Base-by-base conservation (phyloP, 2,888 invertebrate genomes). In the Tanytarsus gracilentus region DNA sequence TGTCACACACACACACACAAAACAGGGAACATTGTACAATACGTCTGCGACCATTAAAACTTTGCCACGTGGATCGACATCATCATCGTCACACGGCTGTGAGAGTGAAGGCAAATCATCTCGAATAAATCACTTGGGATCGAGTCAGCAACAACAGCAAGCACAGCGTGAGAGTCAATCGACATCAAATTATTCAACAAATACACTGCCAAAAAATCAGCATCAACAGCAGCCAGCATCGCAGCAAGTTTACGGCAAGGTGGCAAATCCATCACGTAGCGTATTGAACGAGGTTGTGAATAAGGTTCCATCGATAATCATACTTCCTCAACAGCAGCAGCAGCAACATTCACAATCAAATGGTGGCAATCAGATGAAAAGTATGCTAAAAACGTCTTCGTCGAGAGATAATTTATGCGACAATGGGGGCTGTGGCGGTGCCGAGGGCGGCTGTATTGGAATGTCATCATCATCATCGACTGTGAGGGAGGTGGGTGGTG, bases 221-320 rank as follows among this genome's bases (percentile, higher is more conserved):
- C 50, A 56, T 39, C 55, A 50, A 21, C 48, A 27, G 14, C 55
- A 61, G 21, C 39, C 73, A 44, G 73, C 74, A 62, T 69, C 72
- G 53, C 68, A 69, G 2, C 67, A 69, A 63, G 29, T 62, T 9
- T 62, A 64, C 50, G 73, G 72, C 16, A 74, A 74, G 64, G 67
- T 72, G 62, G n/a, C 61, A 11, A 58, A 56, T 48, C 71, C 74
- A 6, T 64, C 73, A 5, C 73, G 73, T 61, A 71, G 71, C 63
- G 70, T 74, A 62, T 70, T 75, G 62, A 68, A 74, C 52, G 70
- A 72, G 66, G 73, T 74, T 62, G 70, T 75, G 51, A 73, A 71
- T 65, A 71, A 74, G 63, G 74, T 73, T 51, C 74, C 73, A 23
- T 72, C 73, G 40, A 72, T 72, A 23, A 72, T 74, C 58, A 75